A percentile compares a stretch with the other conserved stretches of the same genome.
Conservation (phyloP, 2,113 vertebrate genomes). For the Aphyosemion australe region DNA sequence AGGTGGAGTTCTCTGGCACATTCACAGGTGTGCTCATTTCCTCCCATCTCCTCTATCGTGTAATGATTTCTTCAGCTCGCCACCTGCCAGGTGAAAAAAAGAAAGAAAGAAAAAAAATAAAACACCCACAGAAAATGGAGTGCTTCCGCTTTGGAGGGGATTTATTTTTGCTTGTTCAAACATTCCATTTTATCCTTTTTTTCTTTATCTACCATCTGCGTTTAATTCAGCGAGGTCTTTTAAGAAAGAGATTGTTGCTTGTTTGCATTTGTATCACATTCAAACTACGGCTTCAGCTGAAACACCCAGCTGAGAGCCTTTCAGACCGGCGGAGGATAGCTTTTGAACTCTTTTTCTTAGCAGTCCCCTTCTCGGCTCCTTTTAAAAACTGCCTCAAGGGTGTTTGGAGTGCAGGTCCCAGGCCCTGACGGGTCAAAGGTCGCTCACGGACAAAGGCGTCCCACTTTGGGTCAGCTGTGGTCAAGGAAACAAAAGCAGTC, state of each 20-base stretch:
- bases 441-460: constrained; percentile 55
- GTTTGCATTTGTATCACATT: constrained; percentile 55
- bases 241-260: constrained; percentile 28
- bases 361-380: constrained; percentile 7
- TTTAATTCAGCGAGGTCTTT: constrained; percentile 22
- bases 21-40: constrained; percentile 75
- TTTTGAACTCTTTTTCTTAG: constrained; percentile 22
- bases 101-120: constrained; percentile 32
- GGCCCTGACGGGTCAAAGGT: constrained; percentile 70
- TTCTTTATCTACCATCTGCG: constrained; percentile 21
- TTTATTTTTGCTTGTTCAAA: constrained; percentile 39
- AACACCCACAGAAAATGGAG: constrained; percentile 60
- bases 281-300: constrained; percentile 40
- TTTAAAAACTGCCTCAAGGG: constrained; percentile 53
- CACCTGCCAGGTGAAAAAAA: constrained; percentile 75
- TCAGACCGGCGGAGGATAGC: constrained; percentile 15
- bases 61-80: constrained; percentile 68
- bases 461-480: constrained; percentile 67
- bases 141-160: constrained; percentile 31
- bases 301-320: constrained; percentile 12
- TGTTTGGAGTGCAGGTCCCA: constrained; percentile 65
- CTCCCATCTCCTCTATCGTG: constrained; percentile 66
- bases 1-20: constrained; percentile 64
- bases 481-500: constrained; percentile 65
- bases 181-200: constrained; percentile 33